Evolutionary conservation across 2,113 vertebrate genomes (phyloP).

Genomic region (Xiphorhynchus elegans): DNA sequence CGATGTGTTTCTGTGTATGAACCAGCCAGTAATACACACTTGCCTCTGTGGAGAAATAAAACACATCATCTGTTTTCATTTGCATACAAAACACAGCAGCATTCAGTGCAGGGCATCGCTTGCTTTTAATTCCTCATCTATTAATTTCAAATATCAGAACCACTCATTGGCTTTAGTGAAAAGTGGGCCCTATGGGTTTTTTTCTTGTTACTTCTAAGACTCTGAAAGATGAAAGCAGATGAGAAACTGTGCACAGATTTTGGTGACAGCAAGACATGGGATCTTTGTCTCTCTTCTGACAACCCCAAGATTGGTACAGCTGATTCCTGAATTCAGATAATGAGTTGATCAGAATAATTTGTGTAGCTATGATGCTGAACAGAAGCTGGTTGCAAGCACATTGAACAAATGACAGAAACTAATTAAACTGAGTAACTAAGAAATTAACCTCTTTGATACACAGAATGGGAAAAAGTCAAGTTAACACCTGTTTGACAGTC

Average conservation of each 20-base stretch:
- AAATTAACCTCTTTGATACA: neutral
- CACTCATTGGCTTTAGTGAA: neutral
- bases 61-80: neutral
- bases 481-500: neutral
- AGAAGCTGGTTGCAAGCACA: neutral
- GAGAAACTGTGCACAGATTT: slow-evolving; percentile 26
- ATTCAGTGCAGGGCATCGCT: neutral
- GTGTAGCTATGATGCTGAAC: neutral
- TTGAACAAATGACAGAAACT: neutral
- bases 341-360: neutral
- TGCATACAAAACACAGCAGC: neutral
- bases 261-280: neutral
- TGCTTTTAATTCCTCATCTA: neutral
- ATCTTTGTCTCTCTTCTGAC: neutral
- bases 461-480: neutral
- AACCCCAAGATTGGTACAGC: neutral
- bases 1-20: neutral
- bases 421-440: neutral
- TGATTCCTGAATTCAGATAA: neutral
- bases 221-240: neutral
- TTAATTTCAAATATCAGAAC: slow-evolving; percentile 30
- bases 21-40: neutral
- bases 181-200: too few species aligned
- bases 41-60: neutral
- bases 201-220: neutral